Evolutionary conservation across 2,113 vertebrate species (phyloP).

Genomic region (Thalassarche chlororhynchos): DNA sequence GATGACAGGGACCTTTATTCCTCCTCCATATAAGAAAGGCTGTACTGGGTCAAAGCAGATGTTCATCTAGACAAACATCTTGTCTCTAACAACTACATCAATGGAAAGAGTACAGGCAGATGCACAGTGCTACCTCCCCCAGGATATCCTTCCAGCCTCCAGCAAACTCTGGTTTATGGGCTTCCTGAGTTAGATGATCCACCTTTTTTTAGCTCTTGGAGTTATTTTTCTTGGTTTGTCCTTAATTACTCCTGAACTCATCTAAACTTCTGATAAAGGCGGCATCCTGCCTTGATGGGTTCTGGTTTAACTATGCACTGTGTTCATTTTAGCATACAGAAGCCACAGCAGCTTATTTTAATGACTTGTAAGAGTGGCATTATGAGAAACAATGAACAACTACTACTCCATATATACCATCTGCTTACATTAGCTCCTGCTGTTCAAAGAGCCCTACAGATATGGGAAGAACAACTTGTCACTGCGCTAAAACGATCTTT

Average conservation of each 20-base stretch:
- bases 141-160: neutral
- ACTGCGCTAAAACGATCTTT: neutral
- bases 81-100: neutral
- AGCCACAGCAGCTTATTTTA: neutral
- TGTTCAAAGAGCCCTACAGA: neutral
- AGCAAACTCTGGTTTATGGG: neutral
- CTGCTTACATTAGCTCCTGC: neutral
- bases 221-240: neutral
- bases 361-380: neutral
- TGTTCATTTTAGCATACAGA: neutral
- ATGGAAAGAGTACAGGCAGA: neutral
- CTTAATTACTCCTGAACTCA: neutral
- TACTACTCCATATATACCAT: neutral
- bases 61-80: neutral
- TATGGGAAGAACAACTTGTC: neutral
- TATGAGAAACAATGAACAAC: neutral
- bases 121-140: neutral
- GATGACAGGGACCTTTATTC: neutral
- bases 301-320: neutral
- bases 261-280: neutral
- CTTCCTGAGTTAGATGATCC: neutral
- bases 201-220: neutral
- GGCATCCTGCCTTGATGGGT: neutral
- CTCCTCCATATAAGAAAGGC: neutral
- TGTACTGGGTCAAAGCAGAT: neutral